Evolutionary conservation across 2,888 invertebrate genomes (phyloP), one percentile per base, ranked within the genome.

Genomic region (Euzetes globulus): DNA sequence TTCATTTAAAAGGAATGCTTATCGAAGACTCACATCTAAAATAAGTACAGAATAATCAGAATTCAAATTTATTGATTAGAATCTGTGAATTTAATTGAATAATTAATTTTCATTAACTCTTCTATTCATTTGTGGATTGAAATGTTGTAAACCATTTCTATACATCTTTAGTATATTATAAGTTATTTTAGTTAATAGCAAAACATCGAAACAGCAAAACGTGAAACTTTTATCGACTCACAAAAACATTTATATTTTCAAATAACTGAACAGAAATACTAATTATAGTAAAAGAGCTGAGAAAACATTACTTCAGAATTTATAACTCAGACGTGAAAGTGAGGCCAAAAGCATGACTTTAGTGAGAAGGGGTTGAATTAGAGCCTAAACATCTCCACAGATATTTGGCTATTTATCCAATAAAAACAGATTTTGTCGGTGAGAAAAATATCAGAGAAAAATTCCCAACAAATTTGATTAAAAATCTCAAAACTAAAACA

Each of bases 241-340:
- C 33, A 27, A 33, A 37, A 63, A 33, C 29, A 33, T 33, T 17
- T 37, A 33, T 29, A 33, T 60, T 29, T 60, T 60, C 22, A 55
- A 41, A 63, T 33, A 33, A 63, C 1, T 63, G 33, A 33, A 37
- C 37, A 63, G 27, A 63, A 63, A 63, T 37, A 63, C 63, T 63
- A 33, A 63, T 63, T 63, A 63, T 63, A 63, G 63, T 17, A 37
- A 41, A 41, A 41, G 17, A 63, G 33, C 4, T 29, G 33, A 17
- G 17, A 63, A 63, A 60, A 11, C 19, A 22, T 63, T 63, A 37
- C 33, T 63, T 19, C 17, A 63, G 5, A 63, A 41, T 33, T 63
- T 63, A 63, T 63, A 63, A 33, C 63, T 63, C 63, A 29, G 17
- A 63, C 22, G 63, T 58, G 33, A 63, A 33, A 63, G 63, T 63